Base-by-base conservation (phyloP, 1,140 invertebrate species). In the Plectrocnemia conspersa region DNA sequence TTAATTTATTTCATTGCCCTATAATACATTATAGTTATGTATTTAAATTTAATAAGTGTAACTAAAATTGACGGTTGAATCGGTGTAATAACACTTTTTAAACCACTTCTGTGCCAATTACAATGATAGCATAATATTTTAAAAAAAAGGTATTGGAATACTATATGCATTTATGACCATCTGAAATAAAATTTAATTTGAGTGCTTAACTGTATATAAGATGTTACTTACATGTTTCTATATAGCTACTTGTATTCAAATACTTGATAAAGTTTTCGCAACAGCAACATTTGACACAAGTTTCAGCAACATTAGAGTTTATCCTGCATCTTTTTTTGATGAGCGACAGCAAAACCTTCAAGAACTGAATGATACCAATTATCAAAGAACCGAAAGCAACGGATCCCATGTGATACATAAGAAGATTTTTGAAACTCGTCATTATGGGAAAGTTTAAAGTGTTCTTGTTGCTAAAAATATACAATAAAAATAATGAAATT, bases 241-340 rank as follows among this genome's bases (percentile, higher is more conserved):
- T 86, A 64, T 86, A 91, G 6, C 88, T 86, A 72, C 90, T 89
- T 64, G 83, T 72, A 35, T 80, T 84, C 15, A 91, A 70, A 65
- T 79, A 89, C 64, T 84, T 81, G 1, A 91, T 67, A 61, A 82
- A 79, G 47, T 81, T 84, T 65, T 91, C 87, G 57, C 90, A 81
- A 61, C 82, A 85, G 66, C 86, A 89, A 56, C 81, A 84, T 64
- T 79, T 80, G 33, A 77, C 56, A 2, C 76, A 27, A 25, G 54
- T 66, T 49, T 67, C 64, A 0, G 69, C 66, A 2, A 70, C 54
- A 41, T 44, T 77, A 75, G n/a, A 79, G 47, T 16, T 63, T 47
- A 11, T 72, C 71, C 53, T 74, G 66, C 10, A 70, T 23, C 7
- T 56, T 62, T 49, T 68, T 66, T n/a, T n/a, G n/a, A n/a, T n/a